Base-by-base conservation (phyloP, 1,140 invertebrate genomes). In the Hypothenemus hampei region DNA sequence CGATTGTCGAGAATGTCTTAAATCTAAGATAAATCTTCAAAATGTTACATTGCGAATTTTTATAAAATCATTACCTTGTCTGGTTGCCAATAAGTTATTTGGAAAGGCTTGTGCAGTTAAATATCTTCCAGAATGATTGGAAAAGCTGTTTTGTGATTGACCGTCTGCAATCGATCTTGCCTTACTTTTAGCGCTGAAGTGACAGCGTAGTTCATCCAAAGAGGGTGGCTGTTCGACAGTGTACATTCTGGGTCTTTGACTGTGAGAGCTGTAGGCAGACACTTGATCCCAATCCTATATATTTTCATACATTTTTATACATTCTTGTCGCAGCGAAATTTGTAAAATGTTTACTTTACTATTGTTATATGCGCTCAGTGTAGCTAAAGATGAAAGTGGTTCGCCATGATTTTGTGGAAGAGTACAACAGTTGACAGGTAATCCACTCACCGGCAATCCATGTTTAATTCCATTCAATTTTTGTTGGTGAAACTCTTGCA, bases 241-340 rank as follows among this genome's bases (percentile, higher is more conserved):
- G 74, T 88, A 88, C 73, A 92, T 86, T 61, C 88, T 73, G 2
- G 87, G 85, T 48, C 91, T 74, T n/a, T 89, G 89, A 54, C 88
- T 92, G 63, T 91, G 77, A 50, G 87, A 86, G 69, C 91, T 93
- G 71, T 94, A 93, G 13, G 88, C 88, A 2, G 91, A 94, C 11
- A 93, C 83, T 72, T 93, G 91, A 74, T 96, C 92, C 91, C 91
- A 94, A 72, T 96, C 91, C 77, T 82, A 22, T 4, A 37, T 7
- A 16, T 37, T 37, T 3, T 3, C 8, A 37, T 37, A 29, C n/a
- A 40, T 5, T 8, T 19, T 8, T 18, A 21, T n/a, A 10, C 54
- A 62, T 0, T 13, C 0, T 37, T 3, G 16, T 13, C n/a, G 18
- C n/a, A 13, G 36, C 8, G 8, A 1, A 1, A 6, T 0, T 36